phyloP scores from a whole-genome alignment of 2,888 invertebrate species.

The Abrostola tripartita region DNA sequence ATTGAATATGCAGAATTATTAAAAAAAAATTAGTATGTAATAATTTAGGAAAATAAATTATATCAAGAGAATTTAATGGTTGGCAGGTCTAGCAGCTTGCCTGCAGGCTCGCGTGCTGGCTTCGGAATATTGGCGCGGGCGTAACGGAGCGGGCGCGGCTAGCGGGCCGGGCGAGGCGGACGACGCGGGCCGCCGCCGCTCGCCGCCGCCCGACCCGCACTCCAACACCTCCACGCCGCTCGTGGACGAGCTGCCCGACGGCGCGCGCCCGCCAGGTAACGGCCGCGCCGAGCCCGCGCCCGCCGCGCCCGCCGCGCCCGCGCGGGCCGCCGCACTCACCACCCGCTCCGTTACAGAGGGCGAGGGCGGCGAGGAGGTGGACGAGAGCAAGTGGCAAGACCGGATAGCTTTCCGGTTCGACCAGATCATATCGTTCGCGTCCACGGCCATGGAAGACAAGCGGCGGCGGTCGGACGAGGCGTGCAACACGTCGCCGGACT shows the following conservation, averaged over 20 bases:
- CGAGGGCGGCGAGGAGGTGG: conserved; percentile 91
- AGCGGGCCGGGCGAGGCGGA: conserved; percentile 43
- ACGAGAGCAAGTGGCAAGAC: conserved; percentile 97
- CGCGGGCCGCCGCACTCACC: conserved; percentile 38
- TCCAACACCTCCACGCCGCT: conserved; percentile 90
- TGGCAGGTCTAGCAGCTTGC: conserved; percentile 93
- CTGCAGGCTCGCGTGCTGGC: conserved; percentile 93
- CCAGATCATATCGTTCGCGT: conserved; percentile 97
- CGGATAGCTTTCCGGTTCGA: conserved; percentile 98
- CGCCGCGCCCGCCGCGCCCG: conserved; percentile 24
- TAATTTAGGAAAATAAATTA: no score
- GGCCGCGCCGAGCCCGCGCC: conserved; percentile 23
- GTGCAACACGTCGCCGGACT: conserved; percentile 95
- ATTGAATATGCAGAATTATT: no score
- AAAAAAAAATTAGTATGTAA: no score
- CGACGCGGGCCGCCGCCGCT: conserved; percentile 56
- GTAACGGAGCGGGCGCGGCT: conserved; percentile 79
- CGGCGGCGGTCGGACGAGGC: conserved; percentile 94
- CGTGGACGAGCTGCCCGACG: conserved; percentile 88
- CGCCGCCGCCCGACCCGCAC: conserved; percentile 84
- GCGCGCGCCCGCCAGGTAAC: conserved; percentile 78
- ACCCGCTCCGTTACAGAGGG: conserved; percentile 79
- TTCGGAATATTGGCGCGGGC: conserved; percentile 89
- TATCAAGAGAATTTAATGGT: conserved; percentile 3
- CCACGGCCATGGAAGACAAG: conserved; percentile 96